These are phyloP conservation scores for Rhamnusium bicolor DNA, from an alignment of 2,888 invertebrate species.

Conservation along the genomic window DNA sequence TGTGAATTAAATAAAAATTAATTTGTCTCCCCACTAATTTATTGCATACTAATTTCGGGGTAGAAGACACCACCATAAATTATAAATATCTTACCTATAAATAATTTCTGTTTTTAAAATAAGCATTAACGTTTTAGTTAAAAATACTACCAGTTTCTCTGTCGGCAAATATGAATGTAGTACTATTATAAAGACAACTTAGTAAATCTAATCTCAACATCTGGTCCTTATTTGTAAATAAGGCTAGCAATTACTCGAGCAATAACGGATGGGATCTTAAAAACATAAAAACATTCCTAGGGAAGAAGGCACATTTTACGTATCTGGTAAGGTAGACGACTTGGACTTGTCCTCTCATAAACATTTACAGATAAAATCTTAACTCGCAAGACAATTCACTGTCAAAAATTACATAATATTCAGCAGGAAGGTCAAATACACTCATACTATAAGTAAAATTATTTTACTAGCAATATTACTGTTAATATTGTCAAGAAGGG, in stretches of 20 bases:
- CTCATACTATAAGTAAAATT: not conserved
- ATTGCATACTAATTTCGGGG: not conserved
- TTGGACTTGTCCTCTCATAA: conserved; percentile 22
- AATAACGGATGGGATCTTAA: conserved; percentile 45
- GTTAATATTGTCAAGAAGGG: no score
- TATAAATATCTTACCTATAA: conserved; percentile 14
- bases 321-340: conserved; percentile 8
- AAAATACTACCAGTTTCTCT: conserved; percentile 24
- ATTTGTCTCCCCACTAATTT: not conserved
- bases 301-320: conserved; percentile 20
- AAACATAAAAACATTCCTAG: conserved; percentile 28
- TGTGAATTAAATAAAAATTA: conserved; percentile 6
- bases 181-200: conserved; percentile 41
- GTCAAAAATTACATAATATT: conserved; percentile 28
- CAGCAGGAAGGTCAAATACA: not conserved
- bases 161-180: conserved; percentile 29
- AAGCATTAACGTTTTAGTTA: conserved; percentile 1
- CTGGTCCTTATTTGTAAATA: conserved; percentile 60
- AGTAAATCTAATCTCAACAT: conserved; percentile 55
- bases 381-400: conserved; percentile 4
- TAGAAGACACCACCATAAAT: not conserved
- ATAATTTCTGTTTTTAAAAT: conserved; percentile 31
- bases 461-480: no score
- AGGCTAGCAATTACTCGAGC: conserved; percentile 47
- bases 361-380: conserved; percentile 17